Conservation (phyloP, 1,140 invertebrate species). For the Hycleus phaleratus region DNA sequence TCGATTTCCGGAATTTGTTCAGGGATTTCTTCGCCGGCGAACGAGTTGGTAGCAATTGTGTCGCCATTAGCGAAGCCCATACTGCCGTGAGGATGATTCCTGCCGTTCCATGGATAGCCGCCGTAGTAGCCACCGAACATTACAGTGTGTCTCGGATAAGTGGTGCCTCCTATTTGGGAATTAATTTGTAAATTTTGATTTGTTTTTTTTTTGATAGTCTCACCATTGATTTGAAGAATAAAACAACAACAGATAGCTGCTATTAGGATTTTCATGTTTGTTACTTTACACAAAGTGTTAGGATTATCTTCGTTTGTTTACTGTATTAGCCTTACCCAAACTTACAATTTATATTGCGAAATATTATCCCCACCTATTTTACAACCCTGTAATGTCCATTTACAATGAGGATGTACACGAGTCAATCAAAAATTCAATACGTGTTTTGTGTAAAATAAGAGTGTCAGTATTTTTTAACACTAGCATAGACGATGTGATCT, state of each 20-base stretch:
- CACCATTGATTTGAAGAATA: not conserved
- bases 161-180: too few species aligned
- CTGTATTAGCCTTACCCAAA: not conserved
- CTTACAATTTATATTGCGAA: slow-evolving; percentile 22
- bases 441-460: slow-evolving; percentile 26
- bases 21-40: slow-evolving; percentile 12
- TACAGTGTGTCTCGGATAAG: slow-evolving; percentile 15
- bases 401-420: slow-evolving; percentile 23
- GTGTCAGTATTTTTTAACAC: slow-evolving; percentile 28
- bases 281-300: too few species aligned
- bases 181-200: too few species aligned
- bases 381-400: slow-evolving; percentile 22
- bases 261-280: slow-evolving; percentile 1
- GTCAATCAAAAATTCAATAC: slow-evolving; percentile 27
- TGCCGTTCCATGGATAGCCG: slow-evolving; percentile 2
- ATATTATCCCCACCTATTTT: slow-evolving; percentile 18
- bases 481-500: slow-evolving; percentile 25
- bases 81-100: slow-evolving; percentile 16
- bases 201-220: too few species aligned
- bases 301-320: too few species aligned
- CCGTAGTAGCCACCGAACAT: slow-evolving; percentile 41
- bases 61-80: slow-evolving; percentile 22
- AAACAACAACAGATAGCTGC: not conserved
- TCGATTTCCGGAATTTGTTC: not conserved
- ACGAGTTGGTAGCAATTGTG: slow-evolving; percentile 23